phyloP scores from a whole-genome alignment of 2,888 invertebrate genomes.

The Panopea generosa region DNA sequence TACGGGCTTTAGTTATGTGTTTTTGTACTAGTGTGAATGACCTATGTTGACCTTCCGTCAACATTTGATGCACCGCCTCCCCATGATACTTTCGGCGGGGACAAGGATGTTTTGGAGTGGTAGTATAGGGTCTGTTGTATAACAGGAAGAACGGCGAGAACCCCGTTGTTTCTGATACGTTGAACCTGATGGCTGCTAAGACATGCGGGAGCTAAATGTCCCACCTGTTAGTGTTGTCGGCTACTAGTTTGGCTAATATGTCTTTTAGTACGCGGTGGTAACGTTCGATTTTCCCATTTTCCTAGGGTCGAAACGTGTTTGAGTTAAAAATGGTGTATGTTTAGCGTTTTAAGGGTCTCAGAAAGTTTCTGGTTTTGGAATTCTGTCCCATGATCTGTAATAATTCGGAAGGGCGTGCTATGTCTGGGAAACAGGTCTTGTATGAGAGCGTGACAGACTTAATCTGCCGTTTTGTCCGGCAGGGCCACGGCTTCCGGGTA shows the following conservation, averaged over 20 bases:
- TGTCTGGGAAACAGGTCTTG: conserved; percentile 24
- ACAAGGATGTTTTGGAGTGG: conserved; percentile 23
- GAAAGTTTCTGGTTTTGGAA: conserved; percentile 11
- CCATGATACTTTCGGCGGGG: conserved; percentile 32
- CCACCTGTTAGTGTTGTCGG: conserved; percentile 29
- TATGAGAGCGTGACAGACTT: conserved; percentile 7
- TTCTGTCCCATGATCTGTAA: conserved; percentile 47
- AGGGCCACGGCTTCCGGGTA: conserved; percentile 25
- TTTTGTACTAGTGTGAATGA: conserved; percentile 32
- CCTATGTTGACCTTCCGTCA: conserved; percentile 45
- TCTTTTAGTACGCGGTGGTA: conserved; percentile 17
- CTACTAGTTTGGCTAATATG: conserved; percentile 24
- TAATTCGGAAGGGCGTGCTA: too few species aligned
- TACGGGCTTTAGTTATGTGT: conserved; percentile 24
- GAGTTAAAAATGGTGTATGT: conserved; percentile 39
- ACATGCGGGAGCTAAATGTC: conserved; percentile 40
- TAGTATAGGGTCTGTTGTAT: conserved; percentile 41
- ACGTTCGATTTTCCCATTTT: conserved; percentile 18
- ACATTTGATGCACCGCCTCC: conserved; percentile 41
- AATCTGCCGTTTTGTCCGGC: conserved; percentile 18
- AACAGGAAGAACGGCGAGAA: conserved; percentile 39
- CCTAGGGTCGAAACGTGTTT: conserved; percentile 10
- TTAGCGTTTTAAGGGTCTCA: conserved; percentile 30
- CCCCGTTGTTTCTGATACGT: conserved; percentile 28
- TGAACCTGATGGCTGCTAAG: conserved; percentile 42